phyloP scores from a whole-genome alignment of 2,797 vertebrate species.

The Hyperoplus immaculatus region DNA sequence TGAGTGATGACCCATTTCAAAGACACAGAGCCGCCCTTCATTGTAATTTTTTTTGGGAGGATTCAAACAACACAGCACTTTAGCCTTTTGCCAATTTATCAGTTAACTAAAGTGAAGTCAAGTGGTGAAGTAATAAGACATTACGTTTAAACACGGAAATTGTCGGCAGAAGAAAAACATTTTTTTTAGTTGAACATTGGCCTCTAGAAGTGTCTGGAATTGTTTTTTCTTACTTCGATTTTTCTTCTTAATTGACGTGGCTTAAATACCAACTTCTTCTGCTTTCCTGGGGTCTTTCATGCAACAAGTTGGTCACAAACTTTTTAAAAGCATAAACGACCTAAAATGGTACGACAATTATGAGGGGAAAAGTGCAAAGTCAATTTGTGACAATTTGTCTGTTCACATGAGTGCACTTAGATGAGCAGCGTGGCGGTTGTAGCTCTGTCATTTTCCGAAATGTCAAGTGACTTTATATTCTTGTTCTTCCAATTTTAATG shows the following conservation, averaged over 20 bases:
- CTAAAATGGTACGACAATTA: neutral
- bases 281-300: conserved; percentile 14
- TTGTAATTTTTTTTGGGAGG: conserved; percentile 48
- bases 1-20: conserved; percentile 66
- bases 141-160: conserved; percentile 18
- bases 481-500: neutral
- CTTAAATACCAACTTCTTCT: conserved; percentile 28
- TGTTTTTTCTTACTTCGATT: conserved; percentile 26
- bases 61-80: conserved; percentile 49
- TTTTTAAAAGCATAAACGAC: conserved; percentile 1
- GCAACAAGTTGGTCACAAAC: conserved; percentile 16
- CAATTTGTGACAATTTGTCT: neutral
- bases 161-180: conserved; percentile 7
- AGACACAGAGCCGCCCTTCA: conserved; percentile 53
- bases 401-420: no score
- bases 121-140: conserved; percentile 13
- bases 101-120: conserved; percentile 35
- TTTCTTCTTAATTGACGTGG: conserved; percentile 40
- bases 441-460: neutral
- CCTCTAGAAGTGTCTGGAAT: neutral
- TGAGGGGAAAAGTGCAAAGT: conserved; percentile 1
- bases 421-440: neutral
- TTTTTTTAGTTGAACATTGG: conserved; percentile 31
- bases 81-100: conserved; percentile 45
- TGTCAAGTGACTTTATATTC: neutral